Evolutionary conservation across 2,888 invertebrate species (phyloP), one percentile per base, ranked within the genome.

Genomic region (Choreutis nemorana): DNA sequence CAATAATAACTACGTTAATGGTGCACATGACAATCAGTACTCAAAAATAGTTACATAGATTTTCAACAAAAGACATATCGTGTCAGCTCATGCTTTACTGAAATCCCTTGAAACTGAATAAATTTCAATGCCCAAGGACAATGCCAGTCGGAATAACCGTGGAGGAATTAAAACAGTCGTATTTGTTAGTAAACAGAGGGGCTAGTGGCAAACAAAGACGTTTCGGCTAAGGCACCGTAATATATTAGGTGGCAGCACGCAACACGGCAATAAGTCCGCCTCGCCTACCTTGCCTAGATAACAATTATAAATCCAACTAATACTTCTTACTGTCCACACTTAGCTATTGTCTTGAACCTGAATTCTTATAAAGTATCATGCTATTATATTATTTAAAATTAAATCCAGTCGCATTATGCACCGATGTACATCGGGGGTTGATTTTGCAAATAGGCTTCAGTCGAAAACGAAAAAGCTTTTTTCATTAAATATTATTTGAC

Each of bases 281-380:
- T 56, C 66, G 65, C 70, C 68, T 61, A 56, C 53, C 60, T 53
- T 46, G 46, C 48, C 47, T 61, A 64, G 65, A 68, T 68, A 71
- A 68, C 68, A 67, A 71, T 71, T 72, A 71, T 71, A 71, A 68
- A 71, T 68, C 65, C 65, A 50, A 44, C 60, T 64, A 68, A 67
- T 65, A 66, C 63, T 64, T 67, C 65, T 65, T 59, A 62, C 67
- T 67, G 66, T 66, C 63, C 64, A 54, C 67, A 55, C 65, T 41
- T 44, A 36, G 41, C 50, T 45, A 43, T 52, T 48, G 46, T 54
- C 41, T 41, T 41, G 33, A 39, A 36, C 27, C 42, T 42, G 38
- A 39, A 32, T 36, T 21, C 10, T 9, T 10, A n/a, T 21, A 3
- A 21, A 21, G 22, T 21, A 21, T 10, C n/a, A 8, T n/a, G 10